Percentiles rank a stretch among this genome's conserved stretches.
Conservation (phyloP, 2,888 invertebrate genomes). For the Heliconius aoede region DNA sequence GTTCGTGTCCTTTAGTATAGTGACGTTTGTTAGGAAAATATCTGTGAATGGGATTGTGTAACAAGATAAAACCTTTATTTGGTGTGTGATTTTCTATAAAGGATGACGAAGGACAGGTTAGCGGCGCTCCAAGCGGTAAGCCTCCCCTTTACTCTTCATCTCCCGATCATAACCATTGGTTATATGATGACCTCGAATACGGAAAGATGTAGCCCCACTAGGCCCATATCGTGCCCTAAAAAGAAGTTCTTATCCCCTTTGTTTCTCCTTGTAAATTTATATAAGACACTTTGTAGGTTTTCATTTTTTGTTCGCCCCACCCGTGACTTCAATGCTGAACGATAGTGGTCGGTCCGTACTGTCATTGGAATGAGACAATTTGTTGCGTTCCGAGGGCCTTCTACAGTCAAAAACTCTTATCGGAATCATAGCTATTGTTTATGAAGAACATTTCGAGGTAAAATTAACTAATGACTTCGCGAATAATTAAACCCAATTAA, state of each 20-base stretch:
- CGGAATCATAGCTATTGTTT: slow-evolving; percentile 25
- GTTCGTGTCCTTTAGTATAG: slow-evolving; percentile 88
- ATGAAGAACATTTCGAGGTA: slow-evolving; percentile 34
- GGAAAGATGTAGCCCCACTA: slow-evolving; percentile 64
- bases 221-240: slow-evolving; percentile 48
- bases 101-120: slow-evolving; percentile 98
- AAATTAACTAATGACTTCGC: slow-evolving; percentile 10
- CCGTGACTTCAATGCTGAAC: slow-evolving; percentile 71
- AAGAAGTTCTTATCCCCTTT: slow-evolving; percentile 17
- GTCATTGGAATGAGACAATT: slow-evolving; percentile 72
- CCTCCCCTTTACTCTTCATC: slow-evolving; percentile 62
- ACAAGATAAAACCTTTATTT: slow-evolving; percentile 86
- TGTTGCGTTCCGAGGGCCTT: slow-evolving; percentile 63
- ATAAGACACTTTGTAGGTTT: slow-evolving; percentile 36
- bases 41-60: slow-evolving; percentile 91
- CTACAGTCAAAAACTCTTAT: slow-evolving; percentile 39
- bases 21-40: slow-evolving; percentile 88
- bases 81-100: slow-evolving; percentile 87
- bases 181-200: slow-evolving; percentile 76
- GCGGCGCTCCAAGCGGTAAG: slow-evolving; percentile 97
- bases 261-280: slow-evolving; percentile 17
- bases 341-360: slow-evolving; percentile 60
- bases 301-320: slow-evolving; percentile 72
- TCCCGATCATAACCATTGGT: slow-evolving; percentile 70
- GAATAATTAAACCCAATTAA: slow-evolving; percentile 29